Conservation (phyloP, 2,797 vertebrate genomes). For the Sus cebifrons region DNA sequence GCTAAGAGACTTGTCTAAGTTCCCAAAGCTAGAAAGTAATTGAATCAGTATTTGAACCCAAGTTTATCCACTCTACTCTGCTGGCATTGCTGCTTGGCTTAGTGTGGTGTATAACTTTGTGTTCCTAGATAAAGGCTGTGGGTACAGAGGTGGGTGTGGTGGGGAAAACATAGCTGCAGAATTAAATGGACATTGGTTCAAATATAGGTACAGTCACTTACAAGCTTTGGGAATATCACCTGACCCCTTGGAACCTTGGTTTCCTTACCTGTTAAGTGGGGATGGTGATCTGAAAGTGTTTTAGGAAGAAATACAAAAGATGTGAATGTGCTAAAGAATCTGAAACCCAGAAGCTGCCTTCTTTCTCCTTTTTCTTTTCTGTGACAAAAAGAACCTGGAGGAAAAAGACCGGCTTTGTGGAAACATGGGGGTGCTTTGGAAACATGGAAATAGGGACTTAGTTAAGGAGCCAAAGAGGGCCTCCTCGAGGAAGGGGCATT, state of each 20-base stretch:
- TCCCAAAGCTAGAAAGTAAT: background rate
- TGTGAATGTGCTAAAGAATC: background rate
- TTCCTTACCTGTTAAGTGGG: constrained; percentile 1
- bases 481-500: background rate
- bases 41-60: constrained; percentile 16
- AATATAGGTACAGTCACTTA: background rate
- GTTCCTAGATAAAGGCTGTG: background rate
- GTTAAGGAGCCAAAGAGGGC: background rate
- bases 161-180: background rate
- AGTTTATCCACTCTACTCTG: background rate
- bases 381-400: background rate
- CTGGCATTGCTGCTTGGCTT: background rate
- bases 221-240: background rate
- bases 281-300: constrained; percentile 12
- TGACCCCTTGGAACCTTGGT: background rate
- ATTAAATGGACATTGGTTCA: background rate
- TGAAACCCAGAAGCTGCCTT: background rate
- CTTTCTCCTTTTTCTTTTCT: background rate
- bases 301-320: constrained; percentile 22
- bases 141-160: background rate
- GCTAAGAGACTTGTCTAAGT: background rate
- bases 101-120: background rate
- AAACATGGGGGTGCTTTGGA: background rate
- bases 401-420: background rate
- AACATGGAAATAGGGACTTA: background rate